Evolutionary conservation across 2,888 invertebrate species (phyloP), one percentile per base, ranked within the genome.

Genomic region (Spodoptera picta): DNA sequence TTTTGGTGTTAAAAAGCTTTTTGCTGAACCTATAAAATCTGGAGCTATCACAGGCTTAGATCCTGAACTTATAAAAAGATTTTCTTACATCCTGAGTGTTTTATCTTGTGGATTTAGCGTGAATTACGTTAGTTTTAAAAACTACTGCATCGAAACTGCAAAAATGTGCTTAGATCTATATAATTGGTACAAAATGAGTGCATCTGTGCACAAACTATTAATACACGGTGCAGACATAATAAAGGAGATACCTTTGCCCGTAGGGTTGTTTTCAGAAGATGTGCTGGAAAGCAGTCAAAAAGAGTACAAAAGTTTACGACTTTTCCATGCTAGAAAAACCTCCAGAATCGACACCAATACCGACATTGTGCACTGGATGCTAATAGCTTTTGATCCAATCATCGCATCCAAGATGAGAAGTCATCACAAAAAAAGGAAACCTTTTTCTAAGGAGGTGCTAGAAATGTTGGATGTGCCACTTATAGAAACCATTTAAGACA

Each of bases 291-390:
- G 62, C 10, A 58, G 59, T 27, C 67, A 65, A 41, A 55, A 55
- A 41, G 46, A 55, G 23, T 55, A 41, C 1, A 55, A 55, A 55
- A 6, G 46, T n/a, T 31, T 68, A 41, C 42, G 67, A 49, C 61
- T 61, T 47, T 61, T 46, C 41, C 67, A 71, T 60, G 48, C 67
- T 19, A 50, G 71, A 56, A 68, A 68, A 57, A 68, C 64, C 24
- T 71, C 71, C 19, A 65, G 71, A 54, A 68, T 65, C 23, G 14
- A 61, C 53, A 71, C 65, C 9, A 65, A 68, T 52, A 69, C 58
- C 9, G 69, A 73, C 51, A 70, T 70, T 55, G 42, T 66, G 54
- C 54, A 69, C 64, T 57, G 62, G 62, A 57, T 69, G 48, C 58
- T 68, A 41, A 57, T 72, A 54, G 46, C 65, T 54, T 65, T 65